Base-by-base conservation (phyloP, 2,113 vertebrate genomes). In the Osmerus eperlanus region DNA sequence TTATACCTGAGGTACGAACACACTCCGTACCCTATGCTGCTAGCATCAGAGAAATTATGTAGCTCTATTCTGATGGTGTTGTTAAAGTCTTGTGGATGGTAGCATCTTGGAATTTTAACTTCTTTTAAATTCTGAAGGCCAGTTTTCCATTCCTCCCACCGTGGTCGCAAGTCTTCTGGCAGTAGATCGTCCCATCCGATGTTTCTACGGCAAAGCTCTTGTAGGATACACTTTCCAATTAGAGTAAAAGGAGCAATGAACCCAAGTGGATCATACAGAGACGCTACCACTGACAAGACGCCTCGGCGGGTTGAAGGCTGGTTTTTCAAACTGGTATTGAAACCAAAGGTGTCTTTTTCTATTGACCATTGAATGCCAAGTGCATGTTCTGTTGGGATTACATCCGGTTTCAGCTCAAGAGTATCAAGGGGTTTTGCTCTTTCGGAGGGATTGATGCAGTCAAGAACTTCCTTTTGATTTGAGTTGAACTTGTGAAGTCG, bases 401-500 rank as follows among this genome's bases (percentile, higher is more conserved):
- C 21, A 15, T 63, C 58, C 2, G 18, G 47, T n/a, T 65, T 52
- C 2, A 74, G n/a, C 16, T 67, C 25, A 13, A 72, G 54, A 21
- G 56, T 29, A 6, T 67, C 8, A 54, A 47, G 18, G 4, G 64
- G 54, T 21, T 6, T 41, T 62, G 64, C 75, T 7, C 70, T 67
- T 68, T 72, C 65, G 6, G 75, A 56, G 1, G 65, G 25, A 32
- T 28, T 47, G 9, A 77, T 18, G 67, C 56, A 71, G 21, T 12
- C 4, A 16, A 68, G 70, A n/a, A 19, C 60, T 0, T 72, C 54
- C 16, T 4, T 25, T 11, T 54, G 1, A 28, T 78, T 78, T 25
- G 63, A 78, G 2, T 56, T 62, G 9, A 78, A 78, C 19, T 74
- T 78, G 8, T 78, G 77, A 18, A 72, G 64, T 0, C 19, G 54